Conservation (phyloP, 2,113 vertebrate species). For the Chrysemys picta region DNA sequence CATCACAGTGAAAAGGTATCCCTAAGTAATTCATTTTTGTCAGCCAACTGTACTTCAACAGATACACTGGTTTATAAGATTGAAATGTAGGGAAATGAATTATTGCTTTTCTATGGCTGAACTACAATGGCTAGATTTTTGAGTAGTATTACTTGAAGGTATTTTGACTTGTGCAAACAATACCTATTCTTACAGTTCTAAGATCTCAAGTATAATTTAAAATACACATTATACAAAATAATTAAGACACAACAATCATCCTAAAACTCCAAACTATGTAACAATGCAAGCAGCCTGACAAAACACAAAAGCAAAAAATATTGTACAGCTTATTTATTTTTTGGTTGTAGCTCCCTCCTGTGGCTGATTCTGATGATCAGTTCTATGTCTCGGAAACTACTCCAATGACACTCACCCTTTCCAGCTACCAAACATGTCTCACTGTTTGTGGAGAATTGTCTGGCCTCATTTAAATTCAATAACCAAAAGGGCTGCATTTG, state of each 20-base stretch:
- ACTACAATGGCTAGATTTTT: background rate
- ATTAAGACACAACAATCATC: fast-evolving
- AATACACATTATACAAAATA: background rate
- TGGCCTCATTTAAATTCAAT: fast-evolving
- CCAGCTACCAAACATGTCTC: background rate
- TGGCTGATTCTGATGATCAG: background rate
- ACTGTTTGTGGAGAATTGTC: background rate
- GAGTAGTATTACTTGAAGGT: background rate
- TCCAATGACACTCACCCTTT: background rate
- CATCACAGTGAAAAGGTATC: background rate
- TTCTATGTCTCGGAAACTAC: background rate
- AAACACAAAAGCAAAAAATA: fast-evolving
- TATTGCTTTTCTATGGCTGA: background rate
- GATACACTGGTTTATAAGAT: background rate
- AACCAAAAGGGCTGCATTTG: background rate
- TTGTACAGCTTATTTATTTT: background rate
- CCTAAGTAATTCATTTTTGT: background rate
- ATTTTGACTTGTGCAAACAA: background rate
- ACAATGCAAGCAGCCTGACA: fast-evolving
- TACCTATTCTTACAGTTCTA: background rate
- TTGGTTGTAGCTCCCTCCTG: background rate
- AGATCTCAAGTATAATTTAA: fast-evolving
- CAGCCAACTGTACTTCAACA: background rate
- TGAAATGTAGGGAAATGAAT: background rate
- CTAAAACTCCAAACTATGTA: fast-evolving